Conservation (phyloP, 2,888 invertebrate species). For the Acanthoscelides obtectus region DNA sequence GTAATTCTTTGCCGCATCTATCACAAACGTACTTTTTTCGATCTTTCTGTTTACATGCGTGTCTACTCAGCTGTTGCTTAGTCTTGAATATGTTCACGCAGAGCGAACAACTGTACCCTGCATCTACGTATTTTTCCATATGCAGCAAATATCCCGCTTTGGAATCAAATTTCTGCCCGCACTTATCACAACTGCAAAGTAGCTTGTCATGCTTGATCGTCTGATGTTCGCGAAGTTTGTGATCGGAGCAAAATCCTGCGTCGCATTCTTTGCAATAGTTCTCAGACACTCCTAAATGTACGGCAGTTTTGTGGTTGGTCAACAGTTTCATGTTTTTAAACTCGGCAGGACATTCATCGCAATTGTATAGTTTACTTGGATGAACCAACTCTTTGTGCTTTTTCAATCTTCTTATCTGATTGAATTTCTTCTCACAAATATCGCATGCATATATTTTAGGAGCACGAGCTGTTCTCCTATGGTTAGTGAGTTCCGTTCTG, state of each 20-base stretch:
- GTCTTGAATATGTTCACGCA: not conserved
- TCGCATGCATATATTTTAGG: not conserved
- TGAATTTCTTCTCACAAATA: not conserved
- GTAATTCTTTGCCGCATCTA: not conserved
- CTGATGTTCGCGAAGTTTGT: slow-evolving; percentile 11
- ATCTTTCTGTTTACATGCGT: not conserved
- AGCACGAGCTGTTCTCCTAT: too few relatives aligned
- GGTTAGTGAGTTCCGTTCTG: too few relatives aligned
- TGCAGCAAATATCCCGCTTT: not conserved
- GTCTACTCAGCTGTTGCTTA: not conserved
- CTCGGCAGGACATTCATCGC: not conserved
- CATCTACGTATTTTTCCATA: not conserved
- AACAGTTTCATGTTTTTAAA: not conserved
- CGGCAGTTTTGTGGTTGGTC: too few relatives aligned
- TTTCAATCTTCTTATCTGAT: not conserved
- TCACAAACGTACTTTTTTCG: not conserved
- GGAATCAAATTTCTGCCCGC: not conserved
- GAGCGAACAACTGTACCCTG: not conserved
- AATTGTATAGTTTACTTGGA: not conserved
- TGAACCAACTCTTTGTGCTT: not conserved
- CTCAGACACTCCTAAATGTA: too few relatives aligned
- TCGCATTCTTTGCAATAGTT: too few relatives aligned
- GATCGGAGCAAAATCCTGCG: too few relatives aligned
- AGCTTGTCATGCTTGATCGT: slow-evolving; percentile 6
- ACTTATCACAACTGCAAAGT: not conserved